Conservation (phyloP, 2,113 vertebrate species). For the Anhinga anhinga region DNA sequence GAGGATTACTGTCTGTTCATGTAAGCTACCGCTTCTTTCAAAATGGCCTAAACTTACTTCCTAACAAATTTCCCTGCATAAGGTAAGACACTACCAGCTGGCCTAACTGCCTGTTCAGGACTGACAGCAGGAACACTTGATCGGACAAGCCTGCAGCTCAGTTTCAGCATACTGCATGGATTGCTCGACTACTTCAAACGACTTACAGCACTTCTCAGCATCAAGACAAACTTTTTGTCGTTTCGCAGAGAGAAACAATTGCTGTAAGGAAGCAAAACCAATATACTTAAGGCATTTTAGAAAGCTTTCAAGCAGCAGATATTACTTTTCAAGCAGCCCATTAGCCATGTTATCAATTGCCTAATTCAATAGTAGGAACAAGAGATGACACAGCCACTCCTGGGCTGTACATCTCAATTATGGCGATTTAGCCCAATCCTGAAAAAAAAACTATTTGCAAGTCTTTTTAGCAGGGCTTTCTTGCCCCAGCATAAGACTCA, state of each 20-base stretch:
- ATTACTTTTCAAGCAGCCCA: background rate
- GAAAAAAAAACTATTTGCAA: background rate
- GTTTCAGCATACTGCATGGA: background rate
- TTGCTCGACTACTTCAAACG: background rate
- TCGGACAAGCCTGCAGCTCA: background rate
- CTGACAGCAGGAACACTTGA: background rate
- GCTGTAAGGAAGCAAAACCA: background rate
- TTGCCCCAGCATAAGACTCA: background rate
- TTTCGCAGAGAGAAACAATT: background rate
- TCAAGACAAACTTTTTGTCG: background rate
- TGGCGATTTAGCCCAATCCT: background rate
- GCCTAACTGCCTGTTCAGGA: background rate
- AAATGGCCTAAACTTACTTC: background rate
- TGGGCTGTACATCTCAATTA: background rate
- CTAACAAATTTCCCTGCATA: background rate
- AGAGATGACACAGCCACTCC: background rate
- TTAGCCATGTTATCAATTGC: background rate
- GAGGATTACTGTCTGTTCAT: background rate
- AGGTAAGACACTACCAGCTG: background rate
- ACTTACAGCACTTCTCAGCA: background rate
- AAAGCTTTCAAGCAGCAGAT: background rate
- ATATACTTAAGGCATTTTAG: background rate
- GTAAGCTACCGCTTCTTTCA: background rate
- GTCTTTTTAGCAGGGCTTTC: background rate
- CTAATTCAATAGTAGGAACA: background rate